A percentile compares a stretch with the other conserved stretches of the same genome.
phyloP scores from a whole-genome alignment of 2,888 invertebrate genomes.

The Cryptophagus acutangulus region DNA sequence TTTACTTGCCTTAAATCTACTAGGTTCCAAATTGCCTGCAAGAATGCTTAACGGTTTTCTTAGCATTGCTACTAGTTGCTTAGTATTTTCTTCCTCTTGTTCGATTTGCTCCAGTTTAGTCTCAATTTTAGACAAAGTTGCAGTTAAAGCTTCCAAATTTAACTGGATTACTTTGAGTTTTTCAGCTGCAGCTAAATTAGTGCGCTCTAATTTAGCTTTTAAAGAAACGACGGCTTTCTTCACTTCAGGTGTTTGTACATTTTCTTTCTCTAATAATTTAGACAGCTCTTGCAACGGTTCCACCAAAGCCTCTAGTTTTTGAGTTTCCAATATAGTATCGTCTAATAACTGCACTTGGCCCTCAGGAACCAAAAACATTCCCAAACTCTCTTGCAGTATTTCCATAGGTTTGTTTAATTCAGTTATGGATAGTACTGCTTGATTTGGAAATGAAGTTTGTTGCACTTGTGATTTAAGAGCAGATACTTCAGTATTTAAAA shows the following conservation, averaged over 20 bases:
- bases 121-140: slow-evolving; percentile 5
- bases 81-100: too few species aligned
- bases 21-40: too few species aligned
- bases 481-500: too few species aligned
- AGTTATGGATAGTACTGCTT: slow-evolving; percentile 17
- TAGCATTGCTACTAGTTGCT: too few species aligned
- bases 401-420: slow-evolving; percentile 20
- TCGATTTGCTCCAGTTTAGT: slow-evolving; percentile 15
- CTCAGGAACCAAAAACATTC: too few species aligned
- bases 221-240: slow-evolving; percentile 18
- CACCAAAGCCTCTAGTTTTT: slow-evolving; percentile 9
- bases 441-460: too few species aligned
- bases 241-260: slow-evolving; percentile 21
- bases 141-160: slow-evolving; percentile 6
- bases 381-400: slow-evolving; percentile 16
- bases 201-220: too few species aligned
- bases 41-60: too few species aligned
- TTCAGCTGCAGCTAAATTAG: too few species aligned
- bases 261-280: slow-evolving; percentile 15
- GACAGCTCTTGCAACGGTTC: slow-evolving; percentile 18
- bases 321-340: too few species aligned
- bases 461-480: too few species aligned
- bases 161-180: slow-evolving; percentile 10
- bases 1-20: too few species aligned
- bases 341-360: background rate